Evolutionary conservation across 2,113 vertebrate species (phyloP), one percentile per base, ranked within the genome.

Genomic region (Oriolus oriolus): DNA sequence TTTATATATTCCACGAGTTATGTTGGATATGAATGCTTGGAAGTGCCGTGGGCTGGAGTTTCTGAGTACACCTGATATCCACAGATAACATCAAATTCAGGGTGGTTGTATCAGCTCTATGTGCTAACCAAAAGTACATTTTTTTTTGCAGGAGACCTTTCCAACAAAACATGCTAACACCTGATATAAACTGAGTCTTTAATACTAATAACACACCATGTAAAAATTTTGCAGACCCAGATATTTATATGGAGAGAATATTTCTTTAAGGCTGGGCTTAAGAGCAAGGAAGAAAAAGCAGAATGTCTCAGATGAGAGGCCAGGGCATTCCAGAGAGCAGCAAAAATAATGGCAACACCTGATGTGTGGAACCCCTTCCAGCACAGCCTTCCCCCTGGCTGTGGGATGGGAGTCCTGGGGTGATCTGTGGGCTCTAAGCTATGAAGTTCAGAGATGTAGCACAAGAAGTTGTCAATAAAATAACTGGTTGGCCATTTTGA

Each of bases 331-430:
- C 82, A 86, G 68, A 83, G 10, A 37, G 13, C 27, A 84, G 31
- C 16, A 94, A 75, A 88, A 90, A 49, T 45, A 81, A 77, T 77
- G 28, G 47, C 50, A 92, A 59, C 50, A 86, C 87, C 63, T 90
- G 59, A 73, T 74, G 24, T 70, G 42, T 4, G 23, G 52, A 89
- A 41, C 11, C 6, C 24, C 19, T 17, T 86, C 20, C 63, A 92
- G 60, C 60, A 71, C 1, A 2, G 27, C 28, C 39, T 86, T 50
- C 30, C 63, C 59, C 49, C 18, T 66, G 71, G 50, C 71, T 91
- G 50, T 0, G 3, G 47, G 12, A 16, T 53, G 1, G 1, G 54
- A 35, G 35, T 59, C 11, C 21, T 0, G 0, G 13, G 12, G 33
- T 45, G 22, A 42, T 44, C 27, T 37, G 33, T 41, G 42, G 27